A percentile compares a stretch with the other conserved stretches of the same genome.
Evolutionary conservation across 1,140 invertebrate species (phyloP).

Genomic region (Atta texana): DNA sequence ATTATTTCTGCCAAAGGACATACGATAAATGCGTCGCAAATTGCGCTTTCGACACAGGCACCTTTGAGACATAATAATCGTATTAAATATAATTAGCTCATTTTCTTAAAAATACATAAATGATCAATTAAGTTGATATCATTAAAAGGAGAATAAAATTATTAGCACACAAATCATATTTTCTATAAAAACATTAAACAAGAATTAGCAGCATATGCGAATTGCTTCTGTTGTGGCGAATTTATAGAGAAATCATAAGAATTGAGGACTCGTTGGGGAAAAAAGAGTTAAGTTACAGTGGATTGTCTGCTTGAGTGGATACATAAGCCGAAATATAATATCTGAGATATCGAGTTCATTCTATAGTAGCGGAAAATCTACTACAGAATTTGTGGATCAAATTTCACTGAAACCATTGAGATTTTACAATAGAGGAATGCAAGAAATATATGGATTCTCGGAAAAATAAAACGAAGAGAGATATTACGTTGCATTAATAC

Average conservation of each 20-base stretch:
- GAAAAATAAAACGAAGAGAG: neutral
- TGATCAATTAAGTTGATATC: neutral
- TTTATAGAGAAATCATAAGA: neutral
- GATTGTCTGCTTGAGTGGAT: conserved; percentile 56
- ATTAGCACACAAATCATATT: neutral
- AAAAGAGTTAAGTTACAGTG: conserved; percentile 47
- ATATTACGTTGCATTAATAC: conserved; percentile 7
- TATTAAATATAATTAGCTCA: neutral
- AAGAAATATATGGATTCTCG: neutral
- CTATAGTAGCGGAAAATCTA: conserved; percentile 20
- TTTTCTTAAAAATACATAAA: conserved; percentile 25
- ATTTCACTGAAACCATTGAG: conserved; percentile 8
- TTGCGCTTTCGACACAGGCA: conserved; percentile 10
- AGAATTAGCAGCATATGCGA: neutral
- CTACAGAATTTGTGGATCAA: conserved; percentile 7
- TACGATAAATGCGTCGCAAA: conserved; percentile 11
- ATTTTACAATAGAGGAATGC: neutral
- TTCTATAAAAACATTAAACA: neutral
- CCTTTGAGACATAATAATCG: conserved; percentile 34
- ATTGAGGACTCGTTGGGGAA: neutral
- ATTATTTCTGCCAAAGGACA: conserved; percentile 67
- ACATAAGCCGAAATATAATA: conserved; percentile 53
- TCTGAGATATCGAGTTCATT: conserved; percentile 21
- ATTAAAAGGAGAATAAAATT: neutral
- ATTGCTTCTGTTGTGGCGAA: neutral